Base-by-base conservation (phyloP, 2,797 vertebrate genomes). In the Argentina silus region DNA sequence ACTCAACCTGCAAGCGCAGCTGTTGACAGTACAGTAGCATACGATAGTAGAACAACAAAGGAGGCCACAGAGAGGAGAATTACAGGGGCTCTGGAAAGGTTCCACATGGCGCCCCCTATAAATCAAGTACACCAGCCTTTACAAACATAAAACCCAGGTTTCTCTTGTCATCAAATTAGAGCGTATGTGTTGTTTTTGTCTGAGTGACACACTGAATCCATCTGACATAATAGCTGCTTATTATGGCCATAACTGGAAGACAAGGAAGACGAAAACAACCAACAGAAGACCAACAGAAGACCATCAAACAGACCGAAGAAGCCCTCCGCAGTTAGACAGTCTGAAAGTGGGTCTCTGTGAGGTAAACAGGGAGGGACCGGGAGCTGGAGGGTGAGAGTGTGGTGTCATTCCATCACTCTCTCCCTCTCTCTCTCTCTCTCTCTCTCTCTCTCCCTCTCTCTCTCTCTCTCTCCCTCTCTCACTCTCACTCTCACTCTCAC, bases 341-440 rank as follows among this genome's bases (percentile, higher is more conserved):
- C 77, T 84, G 67, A 21, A 45, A 59, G 68, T 3, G 45, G 51
- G 70, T 21, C 8, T 19, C 86, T 88, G 89, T 69, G 48, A 82
- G 82, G 85, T 85, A 85, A 91, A 87, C 77, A 81, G 85, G 87
- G 88, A 86, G 86, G 76, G 87, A 87, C 85, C 63, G 79, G 86
- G 85, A 87, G 87, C 88, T 90, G 87, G 76, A 75, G 78, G 81
- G 87, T 82, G 81, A 89, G 87, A 89, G 87, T 86, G 86, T 85
- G 80, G 85, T 90, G 88, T 90, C 83, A 89, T 86, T 85, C 79
- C 85, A 77, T 78, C 79, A 80, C 47, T 74, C 36, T 69, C 42
- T 53, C 27, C 17, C n/a, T 62, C 21, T 67, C 17, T 53, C 66
- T 53, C 36, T 64, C 62, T 56, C 7, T 47, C 51, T 66, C 56